Evolutionary conservation across 2,888 invertebrate species (phyloP).

Genomic region (Pharmacophagus antenor): DNA sequence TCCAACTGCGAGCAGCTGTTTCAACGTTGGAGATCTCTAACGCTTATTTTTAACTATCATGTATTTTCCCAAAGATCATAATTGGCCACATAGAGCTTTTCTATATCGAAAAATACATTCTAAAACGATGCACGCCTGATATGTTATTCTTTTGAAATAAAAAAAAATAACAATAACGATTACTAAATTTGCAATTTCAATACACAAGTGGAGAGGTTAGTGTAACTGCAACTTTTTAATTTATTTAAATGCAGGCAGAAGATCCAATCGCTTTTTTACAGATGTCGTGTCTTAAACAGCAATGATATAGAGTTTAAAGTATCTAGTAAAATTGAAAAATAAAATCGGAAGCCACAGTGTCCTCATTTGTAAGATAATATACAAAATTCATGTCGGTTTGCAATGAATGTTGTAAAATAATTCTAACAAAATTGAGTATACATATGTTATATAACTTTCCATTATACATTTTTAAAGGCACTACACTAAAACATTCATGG

Average conservation of each 20-base stretch:
- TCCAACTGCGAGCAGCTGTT: no score
- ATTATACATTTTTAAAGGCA: neutral
- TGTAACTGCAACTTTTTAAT: neutral
- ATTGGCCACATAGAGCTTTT: constrained; percentile 4
- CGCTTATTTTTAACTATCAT: neutral
- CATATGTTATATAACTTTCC: no score
- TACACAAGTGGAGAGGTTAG: neutral
- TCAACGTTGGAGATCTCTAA: neutral
- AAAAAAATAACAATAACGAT: no score
- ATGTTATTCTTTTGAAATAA: constrained; percentile 28
- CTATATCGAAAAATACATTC: constrained; percentile 10
- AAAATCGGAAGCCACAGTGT: no score
- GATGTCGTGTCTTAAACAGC: no score
- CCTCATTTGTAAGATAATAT: no score
- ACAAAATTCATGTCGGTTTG: no score
- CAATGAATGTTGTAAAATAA: neutral
- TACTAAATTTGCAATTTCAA: neutral
- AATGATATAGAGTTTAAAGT: no score
- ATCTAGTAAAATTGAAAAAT: no score
- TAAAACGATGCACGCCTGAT: constrained; percentile 29
- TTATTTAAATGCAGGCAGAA: neutral
- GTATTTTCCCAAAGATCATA: neutral
- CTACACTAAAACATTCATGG: neutral
- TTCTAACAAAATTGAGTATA: no score
- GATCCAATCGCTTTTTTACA: neutral